Evolutionary conservation across 2,113 vertebrate genomes (phyloP), one percentile per base, ranked within the genome.

Genomic region (Centropristis striata): DNA sequence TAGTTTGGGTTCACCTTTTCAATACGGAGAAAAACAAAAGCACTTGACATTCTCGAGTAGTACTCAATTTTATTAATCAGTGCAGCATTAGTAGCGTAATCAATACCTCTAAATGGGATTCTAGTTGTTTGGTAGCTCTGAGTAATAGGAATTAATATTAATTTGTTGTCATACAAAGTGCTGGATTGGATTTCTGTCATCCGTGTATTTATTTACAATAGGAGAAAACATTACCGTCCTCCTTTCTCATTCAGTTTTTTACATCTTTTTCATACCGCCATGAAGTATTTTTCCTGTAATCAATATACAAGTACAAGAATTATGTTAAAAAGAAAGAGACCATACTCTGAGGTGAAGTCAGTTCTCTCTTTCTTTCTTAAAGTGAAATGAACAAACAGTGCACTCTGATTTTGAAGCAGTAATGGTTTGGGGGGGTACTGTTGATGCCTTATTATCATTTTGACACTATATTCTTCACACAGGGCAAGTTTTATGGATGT

Each of bases 31-130:
- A 41, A 76, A 74, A 71, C 54, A 51, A n/a, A 68, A 67, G 57
- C 5, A 23, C 57, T 70, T 67, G 75, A 69, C 15, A 77, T 83
- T 63, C 60, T 41, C 55, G 27, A 75, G 44, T 63, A 49, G 57
- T 61, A 51, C 44, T 67, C 66, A 83, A 42, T 90, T 81, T 54
- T 68, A 74, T 85, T 71, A 81, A 61, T 74, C 83, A 83, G 36
- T 81, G 80, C 60, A 87, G 81, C 81, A 78, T 78, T 71, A 83
- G 58, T 42, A 32, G 28, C 63, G 81, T 23, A 85, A 85, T 83
- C 83, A 61, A 71, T 86, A 66, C 16, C 61, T 81, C 42, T 66
- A 75, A 78, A 71, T 80, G 32, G 57, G 36, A 67, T 78, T 73
- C 27, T 41, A 16, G 7, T 81, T 70, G 75, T 78, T 71, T 59